Conservation (phyloP, 2,888 invertebrate species). For the Blastobasis lacticolella region DNA sequence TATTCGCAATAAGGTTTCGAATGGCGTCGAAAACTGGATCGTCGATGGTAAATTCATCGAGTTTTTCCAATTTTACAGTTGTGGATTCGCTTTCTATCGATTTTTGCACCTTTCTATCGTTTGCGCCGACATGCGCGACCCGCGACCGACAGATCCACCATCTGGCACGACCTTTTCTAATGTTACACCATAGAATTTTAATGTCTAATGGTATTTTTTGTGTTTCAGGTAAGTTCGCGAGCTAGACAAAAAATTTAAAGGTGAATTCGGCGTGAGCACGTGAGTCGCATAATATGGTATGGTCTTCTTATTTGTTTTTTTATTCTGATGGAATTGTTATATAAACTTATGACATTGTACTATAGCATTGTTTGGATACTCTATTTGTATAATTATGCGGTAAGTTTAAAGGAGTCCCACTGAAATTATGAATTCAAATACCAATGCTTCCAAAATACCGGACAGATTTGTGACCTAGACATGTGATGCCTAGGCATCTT, state of each 20-base stretch:
- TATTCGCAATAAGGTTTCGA: conserved; percentile 16
- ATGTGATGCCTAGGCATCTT: too few relatives aligned
- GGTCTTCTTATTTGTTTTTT: neutral
- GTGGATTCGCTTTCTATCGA: conserved; percentile 46
- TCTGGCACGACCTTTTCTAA: conserved; percentile 52
- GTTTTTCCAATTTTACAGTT: conserved; percentile 39
- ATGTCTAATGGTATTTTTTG: conserved; percentile 43
- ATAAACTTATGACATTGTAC: too few relatives aligned
- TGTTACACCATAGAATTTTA: conserved; percentile 36
- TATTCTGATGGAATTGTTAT: neutral
- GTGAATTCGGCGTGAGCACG: conserved; percentile 23
- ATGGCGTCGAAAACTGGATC: conserved; percentile 8
- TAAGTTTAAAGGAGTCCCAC: too few relatives aligned
- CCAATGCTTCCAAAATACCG: too few relatives aligned
- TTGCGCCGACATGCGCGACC: conserved; percentile 26
- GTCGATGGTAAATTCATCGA: conserved; percentile 16
- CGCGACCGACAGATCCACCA: conserved; percentile 45
- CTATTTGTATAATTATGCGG: too few relatives aligned
- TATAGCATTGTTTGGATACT: too few relatives aligned
- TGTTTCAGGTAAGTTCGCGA: conserved; percentile 54
- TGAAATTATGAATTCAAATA: too few relatives aligned
- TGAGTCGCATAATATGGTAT: conserved; percentile 21
- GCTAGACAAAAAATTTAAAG: conserved; percentile 27
- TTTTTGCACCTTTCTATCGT: conserved; percentile 49
- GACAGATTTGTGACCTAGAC: too few relatives aligned